Evolutionary conservation across 2,113 vertebrate species (phyloP), one percentile per base, ranked within the genome.

Genomic region (Semnopithecus entellus): DNA sequence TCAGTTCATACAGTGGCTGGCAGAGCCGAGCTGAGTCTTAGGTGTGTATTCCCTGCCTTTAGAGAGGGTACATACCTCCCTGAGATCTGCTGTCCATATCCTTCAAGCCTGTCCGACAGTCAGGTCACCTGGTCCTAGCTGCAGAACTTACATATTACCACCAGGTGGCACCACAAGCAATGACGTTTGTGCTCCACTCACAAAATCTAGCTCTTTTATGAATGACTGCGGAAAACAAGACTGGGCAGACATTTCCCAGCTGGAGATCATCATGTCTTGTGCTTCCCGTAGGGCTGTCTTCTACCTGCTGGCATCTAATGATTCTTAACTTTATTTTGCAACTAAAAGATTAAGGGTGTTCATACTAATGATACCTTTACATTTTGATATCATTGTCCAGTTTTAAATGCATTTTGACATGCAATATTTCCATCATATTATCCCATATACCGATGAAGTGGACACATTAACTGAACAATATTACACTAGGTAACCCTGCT

Each of bases 151-250:
- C 1, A 13, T 1, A 61, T 76, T 10, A 94, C 88, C 97, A 96
- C 93, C 45, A 96, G 96, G 91, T 72, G 96, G 94, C 91, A 68
- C 35, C 70, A 61, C 32, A 40, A 78, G 50, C 2, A 75, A 68
- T 16, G n/a, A 76, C n/a, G 59, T 70, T 23, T 45, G 68, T 40
- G 45, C 27, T 93, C 78, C 95, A 90, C 97, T 96, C 85, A 95
- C 88, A 91, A 98, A 97, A 70, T 40, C 55, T 17, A 72, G 38
- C 25, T 90, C 32, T 73, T 88, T 91, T 32, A 40, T 92, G 92
- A 96, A 97, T 83, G 90, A 85, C 59, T n/a, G 18, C 2, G 1
- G 25, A 79, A 78, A 48, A 18, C n/a, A 55, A 48, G 59, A 43
- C 18, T 2, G 64, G 57, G 18, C 97, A 85, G 87, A 50, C 0